Conservation (phyloP, 2,113 vertebrate species). For the Neopipo cinnamomea region DNA sequence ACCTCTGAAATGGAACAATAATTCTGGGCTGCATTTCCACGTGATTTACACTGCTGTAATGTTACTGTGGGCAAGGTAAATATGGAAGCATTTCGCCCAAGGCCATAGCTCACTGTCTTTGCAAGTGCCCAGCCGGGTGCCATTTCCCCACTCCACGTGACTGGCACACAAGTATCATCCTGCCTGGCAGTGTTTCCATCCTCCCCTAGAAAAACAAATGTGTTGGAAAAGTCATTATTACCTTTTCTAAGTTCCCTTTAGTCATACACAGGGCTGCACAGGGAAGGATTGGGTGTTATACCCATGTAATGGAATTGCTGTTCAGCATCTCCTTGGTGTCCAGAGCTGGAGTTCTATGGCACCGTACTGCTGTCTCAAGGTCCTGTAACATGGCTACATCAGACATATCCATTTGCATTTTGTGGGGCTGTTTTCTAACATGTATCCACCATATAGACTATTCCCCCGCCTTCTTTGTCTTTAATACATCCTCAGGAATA, state of each 20-base stretch:
- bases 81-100: background rate
- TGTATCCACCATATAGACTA: background rate
- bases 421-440: background rate
- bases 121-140: background rate
- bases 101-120: background rate
- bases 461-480: background rate
- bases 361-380: background rate
- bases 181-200: background rate
- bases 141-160: rapidly evolving
- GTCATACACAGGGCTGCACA: background rate
- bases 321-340: background rate
- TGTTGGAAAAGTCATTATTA: background rate
- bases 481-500: background rate
- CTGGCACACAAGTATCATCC: background rate
- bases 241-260: background rate
- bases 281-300: background rate
- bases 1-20: background rate
- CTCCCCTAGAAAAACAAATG: background rate
- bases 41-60: background rate
- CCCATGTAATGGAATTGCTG: background rate
- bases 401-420: background rate
- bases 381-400: background rate
- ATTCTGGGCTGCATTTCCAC: background rate
- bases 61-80: background rate
- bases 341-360: background rate